These are phyloP conservation scores for Rhabdomys dilectus DNA, from an alignment of 2,113 vertebrate genomes.

Conservation along the genomic window DNA sequence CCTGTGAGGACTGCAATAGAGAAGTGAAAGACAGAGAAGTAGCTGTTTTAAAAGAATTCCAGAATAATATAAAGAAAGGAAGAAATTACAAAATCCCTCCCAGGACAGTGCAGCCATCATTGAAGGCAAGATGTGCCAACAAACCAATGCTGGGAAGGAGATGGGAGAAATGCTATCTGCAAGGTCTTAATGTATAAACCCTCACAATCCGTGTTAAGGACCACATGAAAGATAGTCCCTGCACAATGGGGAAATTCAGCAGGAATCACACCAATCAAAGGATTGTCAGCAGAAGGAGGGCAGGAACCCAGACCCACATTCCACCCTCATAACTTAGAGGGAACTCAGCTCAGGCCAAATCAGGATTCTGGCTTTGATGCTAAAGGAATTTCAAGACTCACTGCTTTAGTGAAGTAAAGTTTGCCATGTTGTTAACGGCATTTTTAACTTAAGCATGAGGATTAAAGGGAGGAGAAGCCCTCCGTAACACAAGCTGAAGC, in stretches of 20 bases:
- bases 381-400: background rate
- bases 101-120: background rate
- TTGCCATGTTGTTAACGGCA: background rate
- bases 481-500: background rate
- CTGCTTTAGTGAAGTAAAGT: background rate
- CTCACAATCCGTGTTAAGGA: constrained; percentile 16
- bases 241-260: background rate
- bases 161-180: background rate
- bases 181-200: background rate
- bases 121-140: background rate
- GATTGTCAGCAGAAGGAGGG: background rate
- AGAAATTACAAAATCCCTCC: background rate
- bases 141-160: background rate
- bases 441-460: background rate
- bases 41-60: constrained; percentile 5
- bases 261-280: background rate
- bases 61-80: constrained; percentile 22
- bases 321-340: background rate
- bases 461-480: background rate
- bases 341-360: background rate
- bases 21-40: constrained; percentile 5
- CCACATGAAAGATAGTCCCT: background rate
- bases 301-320: background rate
- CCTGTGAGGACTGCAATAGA: constrained; percentile 2
- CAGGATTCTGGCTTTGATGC: background rate